Conservation (phyloP, 2,888 invertebrate species). For the Cyaniris semiargus region DNA sequence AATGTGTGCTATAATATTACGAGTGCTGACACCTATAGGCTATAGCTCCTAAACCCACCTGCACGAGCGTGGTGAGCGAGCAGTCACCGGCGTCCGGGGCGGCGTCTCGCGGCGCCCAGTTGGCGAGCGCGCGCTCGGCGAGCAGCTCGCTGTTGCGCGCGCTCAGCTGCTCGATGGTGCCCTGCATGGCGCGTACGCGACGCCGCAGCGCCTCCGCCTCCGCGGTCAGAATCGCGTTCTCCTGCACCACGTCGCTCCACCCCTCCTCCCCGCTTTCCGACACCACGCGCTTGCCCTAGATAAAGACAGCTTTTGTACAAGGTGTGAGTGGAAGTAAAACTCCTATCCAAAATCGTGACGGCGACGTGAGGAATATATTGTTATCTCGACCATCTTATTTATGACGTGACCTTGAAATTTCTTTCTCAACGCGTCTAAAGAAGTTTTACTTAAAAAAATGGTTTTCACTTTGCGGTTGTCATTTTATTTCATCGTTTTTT, state of each 20-base stretch:
- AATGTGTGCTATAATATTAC: too few species aligned
- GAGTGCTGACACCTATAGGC: too few species aligned
- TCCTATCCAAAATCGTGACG: too few species aligned
- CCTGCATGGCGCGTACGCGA: conserved; percentile 95
- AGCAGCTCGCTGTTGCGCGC: conserved; percentile 90
- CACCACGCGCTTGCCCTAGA: conserved; percentile 91
- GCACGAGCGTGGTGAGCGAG: conserved; percentile 71
- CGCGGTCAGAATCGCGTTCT: conserved; percentile 94
- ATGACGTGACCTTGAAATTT: too few species aligned
- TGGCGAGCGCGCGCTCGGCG: conserved; percentile 86
- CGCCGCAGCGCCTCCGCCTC: conserved; percentile 94
- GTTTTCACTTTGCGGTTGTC: too few species aligned
- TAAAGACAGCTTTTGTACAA: neutral
- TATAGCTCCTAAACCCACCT: conserved; percentile 59
- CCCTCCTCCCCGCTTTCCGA: conserved; percentile 92
- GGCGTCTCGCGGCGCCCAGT: conserved; percentile 78
- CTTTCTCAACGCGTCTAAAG: too few species aligned
- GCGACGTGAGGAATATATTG: too few species aligned
- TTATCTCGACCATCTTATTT: too few species aligned
- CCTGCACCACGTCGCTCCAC: conserved; percentile 96
- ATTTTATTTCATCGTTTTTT: too few species aligned
- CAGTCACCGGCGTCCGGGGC: conserved; percentile 66
- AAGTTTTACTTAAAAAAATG: too few species aligned
- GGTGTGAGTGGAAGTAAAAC: too few species aligned
- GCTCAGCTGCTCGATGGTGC: conserved; percentile 93